These are phyloP conservation scores for Theocolax elegans DNA, from an alignment of 1,140 invertebrate genomes.

Conservation along the genomic window DNA sequence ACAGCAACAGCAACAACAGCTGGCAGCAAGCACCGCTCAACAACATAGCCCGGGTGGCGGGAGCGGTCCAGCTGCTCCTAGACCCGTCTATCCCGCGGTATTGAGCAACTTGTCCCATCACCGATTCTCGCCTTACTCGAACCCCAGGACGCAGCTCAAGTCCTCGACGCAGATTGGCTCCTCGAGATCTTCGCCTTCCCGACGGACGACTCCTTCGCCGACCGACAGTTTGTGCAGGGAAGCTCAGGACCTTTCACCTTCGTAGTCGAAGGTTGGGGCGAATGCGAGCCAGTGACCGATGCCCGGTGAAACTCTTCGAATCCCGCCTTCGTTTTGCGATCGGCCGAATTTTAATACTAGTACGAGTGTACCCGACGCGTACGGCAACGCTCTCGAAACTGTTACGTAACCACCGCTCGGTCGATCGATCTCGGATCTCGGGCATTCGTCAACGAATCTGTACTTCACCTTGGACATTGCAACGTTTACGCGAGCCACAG, in stretches of 20 bases:
- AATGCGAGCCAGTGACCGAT: background rate
- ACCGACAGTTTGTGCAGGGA: conserved; percentile 63
- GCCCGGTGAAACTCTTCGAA: no score
- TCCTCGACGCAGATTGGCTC: conserved; percentile 53
- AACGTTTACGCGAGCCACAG: no score
- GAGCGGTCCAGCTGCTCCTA: conserved; percentile 60
- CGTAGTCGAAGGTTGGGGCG: conserved; percentile 56
- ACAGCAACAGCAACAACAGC: conserved; percentile 57
- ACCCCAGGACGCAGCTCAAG: conserved; percentile 51
- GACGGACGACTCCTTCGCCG: conserved; percentile 62
- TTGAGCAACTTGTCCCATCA: conserved; percentile 53
- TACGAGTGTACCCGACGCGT: no score
- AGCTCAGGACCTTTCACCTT: conserved; percentile 63
- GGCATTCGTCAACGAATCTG: no score
- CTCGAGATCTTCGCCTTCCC: conserved; percentile 54
- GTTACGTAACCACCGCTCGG: no score
- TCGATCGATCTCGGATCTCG: no score
- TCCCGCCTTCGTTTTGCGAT: no score
- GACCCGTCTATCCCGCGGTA: conserved; percentile 65
- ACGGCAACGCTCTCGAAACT: no score
- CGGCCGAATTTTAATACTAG: no score
- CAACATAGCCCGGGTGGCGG: conserved; percentile 44
- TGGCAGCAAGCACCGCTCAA: conserved; percentile 56
- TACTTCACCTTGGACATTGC: no score
- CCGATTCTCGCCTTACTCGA: conserved; percentile 66